Conservation (phyloP, 2,888 invertebrate genomes). For the Cotesia congregata region DNA sequence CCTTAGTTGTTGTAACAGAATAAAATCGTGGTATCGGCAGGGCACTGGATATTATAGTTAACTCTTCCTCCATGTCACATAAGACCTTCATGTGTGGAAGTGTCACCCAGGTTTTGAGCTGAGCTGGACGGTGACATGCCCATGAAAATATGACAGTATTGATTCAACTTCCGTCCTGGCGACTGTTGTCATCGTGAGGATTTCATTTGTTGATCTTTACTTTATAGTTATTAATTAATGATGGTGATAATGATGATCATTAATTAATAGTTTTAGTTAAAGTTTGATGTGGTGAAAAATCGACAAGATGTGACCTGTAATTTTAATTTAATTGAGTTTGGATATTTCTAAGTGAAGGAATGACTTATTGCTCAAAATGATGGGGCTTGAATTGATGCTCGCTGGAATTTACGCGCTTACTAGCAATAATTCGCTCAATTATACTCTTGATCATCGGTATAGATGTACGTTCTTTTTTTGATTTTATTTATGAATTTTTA, state of each 20-base stretch:
- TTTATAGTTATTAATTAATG: background rate
- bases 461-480: constrained; percentile 6
- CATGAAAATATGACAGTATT: constrained; percentile 30
- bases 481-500: no score
- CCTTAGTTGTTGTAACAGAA: no score
- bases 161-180: constrained; percentile 25
- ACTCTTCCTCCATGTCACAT: background rate
- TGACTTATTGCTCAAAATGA: constrained; percentile 33
- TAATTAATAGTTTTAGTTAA: no score
- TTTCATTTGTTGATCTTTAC: constrained; percentile 1
- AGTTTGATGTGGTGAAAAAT: no score
- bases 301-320: background rate
- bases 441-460: constrained; percentile 12
- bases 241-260: no score
- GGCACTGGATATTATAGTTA: background rate
- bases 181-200: constrained; percentile 17
- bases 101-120: no score
- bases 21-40: background rate
- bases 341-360: background rate
- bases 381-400: constrained; percentile 43
- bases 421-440: background rate
- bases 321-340: background rate
- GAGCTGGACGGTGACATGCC: background rate
- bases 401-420: constrained; percentile 39
- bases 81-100: background rate